Percentiles rank a stretch among this genome's conserved stretches.
Evolutionary conservation across 2,888 invertebrate genomes (phyloP).

Genomic region (Macrosiphum euphorbiae): DNA sequence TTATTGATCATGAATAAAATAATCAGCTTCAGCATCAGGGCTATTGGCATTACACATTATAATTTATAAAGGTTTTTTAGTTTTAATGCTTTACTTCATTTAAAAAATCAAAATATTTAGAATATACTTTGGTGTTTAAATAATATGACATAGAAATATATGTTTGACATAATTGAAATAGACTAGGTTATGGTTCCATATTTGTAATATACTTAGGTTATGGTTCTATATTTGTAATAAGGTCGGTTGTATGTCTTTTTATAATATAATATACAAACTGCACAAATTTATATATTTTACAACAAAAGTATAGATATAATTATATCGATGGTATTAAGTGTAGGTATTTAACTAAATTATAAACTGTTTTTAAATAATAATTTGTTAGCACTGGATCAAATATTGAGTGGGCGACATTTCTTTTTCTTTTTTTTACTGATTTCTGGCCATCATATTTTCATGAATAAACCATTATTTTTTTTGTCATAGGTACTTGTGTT

Average conservation of each 20-base stretch:
- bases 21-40: too few relatives aligned
- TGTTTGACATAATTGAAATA: too few relatives aligned
- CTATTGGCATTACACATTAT: too few relatives aligned
- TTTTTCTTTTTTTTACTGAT: background rate
- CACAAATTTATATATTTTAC: background rate
- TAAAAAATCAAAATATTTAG: too few relatives aligned
- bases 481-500: background rate
- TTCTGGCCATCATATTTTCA: conserved; percentile 2
- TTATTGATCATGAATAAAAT: too few relatives aligned
- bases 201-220: too few relatives aligned
- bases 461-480: conserved; percentile 40
- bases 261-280: background rate
- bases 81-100: too few relatives aligned
- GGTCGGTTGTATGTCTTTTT: background rate
- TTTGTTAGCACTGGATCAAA: background rate
- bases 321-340: background rate
- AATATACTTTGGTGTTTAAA: too few relatives aligned
- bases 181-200: too few relatives aligned
- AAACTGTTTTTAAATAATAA: background rate
- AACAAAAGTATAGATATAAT: background rate
- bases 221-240: too few relatives aligned
- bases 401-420: background rate
- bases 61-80: too few relatives aligned
- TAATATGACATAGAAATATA: too few relatives aligned
- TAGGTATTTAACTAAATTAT: background rate